Conservation (phyloP, 1,140 invertebrate species). For the Xylocopa sonorina region DNA sequence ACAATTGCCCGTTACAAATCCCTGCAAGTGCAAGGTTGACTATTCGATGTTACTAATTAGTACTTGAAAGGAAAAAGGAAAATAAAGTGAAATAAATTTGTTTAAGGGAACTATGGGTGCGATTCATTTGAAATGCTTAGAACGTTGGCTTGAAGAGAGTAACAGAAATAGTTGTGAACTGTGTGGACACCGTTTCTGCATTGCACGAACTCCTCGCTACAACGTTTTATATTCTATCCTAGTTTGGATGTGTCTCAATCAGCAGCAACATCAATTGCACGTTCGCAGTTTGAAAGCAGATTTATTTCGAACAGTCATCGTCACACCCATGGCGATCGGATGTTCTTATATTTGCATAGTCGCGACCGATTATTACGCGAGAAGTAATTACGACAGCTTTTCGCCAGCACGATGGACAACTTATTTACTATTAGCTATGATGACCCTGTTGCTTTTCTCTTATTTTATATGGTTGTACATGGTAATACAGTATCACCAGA, state of each 20-base stretch:
- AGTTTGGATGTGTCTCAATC: slow-evolving; percentile 69
- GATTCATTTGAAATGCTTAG: slow-evolving; percentile 83
- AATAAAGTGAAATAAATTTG: slow-evolving; percentile 7
- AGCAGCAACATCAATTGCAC: slow-evolving; percentile 68
- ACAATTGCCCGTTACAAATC: slow-evolving; percentile 66
- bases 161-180: slow-evolving; percentile 78
- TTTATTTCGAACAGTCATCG: slow-evolving; percentile 78
- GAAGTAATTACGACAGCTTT: slow-evolving; percentile 79
- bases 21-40: slow-evolving; percentile 74
- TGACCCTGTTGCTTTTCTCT: slow-evolving; percentile 79
- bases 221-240: slow-evolving; percentile 63
- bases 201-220: slow-evolving; percentile 72
- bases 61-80: background rate
- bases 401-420: slow-evolving; percentile 81
- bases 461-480: slow-evolving; percentile 82
- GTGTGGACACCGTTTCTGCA: slow-evolving; percentile 72
- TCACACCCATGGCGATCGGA: slow-evolving; percentile 80
- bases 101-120: slow-evolving; percentile 82
- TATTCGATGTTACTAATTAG: background rate
- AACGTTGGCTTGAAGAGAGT: slow-evolving; percentile 82
- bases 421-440: slow-evolving; percentile 79
- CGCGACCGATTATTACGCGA: slow-evolving; percentile 81
- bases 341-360: slow-evolving; percentile 82
- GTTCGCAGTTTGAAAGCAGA: slow-evolving; percentile 73
- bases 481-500: slow-evolving; percentile 79